These are phyloP conservation scores for Perodicticus potto DNA, from an alignment of 2,797 vertebrate species.

Conservation along the genomic window DNA sequence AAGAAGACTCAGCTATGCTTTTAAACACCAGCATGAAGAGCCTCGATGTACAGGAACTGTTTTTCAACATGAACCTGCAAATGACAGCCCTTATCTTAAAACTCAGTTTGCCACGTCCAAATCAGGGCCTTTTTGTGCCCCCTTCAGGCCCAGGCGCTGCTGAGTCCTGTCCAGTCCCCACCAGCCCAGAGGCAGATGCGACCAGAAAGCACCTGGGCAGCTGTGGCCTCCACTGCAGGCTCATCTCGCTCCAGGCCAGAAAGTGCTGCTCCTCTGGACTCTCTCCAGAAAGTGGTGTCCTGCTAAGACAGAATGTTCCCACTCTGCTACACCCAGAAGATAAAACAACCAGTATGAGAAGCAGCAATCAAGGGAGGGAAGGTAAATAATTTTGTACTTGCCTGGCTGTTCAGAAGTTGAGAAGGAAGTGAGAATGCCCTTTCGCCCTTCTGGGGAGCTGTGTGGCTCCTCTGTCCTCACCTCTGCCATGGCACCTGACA, in stretches of 20 bases:
- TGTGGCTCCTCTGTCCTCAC: background rate
- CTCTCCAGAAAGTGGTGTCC: slow-evolving; percentile 26
- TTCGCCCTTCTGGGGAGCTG: fast-evolving
- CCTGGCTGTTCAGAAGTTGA: background rate
- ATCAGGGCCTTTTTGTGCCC: background rate
- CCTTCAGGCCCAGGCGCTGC: background rate
- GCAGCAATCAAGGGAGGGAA: slow-evolving; percentile 5
- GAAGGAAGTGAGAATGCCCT: slow-evolving; percentile 6
- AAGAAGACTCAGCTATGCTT: background rate
- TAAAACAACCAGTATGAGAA: slow-evolving; percentile 48
- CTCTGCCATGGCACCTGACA: background rate
- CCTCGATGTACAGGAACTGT: background rate
- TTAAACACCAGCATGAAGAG: background rate
- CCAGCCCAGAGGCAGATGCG: background rate
- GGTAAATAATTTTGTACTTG: background rate
- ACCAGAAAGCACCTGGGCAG: background rate
- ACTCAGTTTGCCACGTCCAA: background rate
- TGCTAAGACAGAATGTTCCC: slow-evolving; percentile 73
- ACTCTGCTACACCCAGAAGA: slow-evolving; percentile 53
- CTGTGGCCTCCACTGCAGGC: background rate
- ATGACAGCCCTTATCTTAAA: background rate
- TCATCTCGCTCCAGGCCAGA: background rate
- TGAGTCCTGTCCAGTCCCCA: fast-evolving
- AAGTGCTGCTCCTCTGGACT: slow-evolving; percentile 37
- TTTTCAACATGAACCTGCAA: background rate